Evolutionary conservation across 2,888 invertebrate species (phyloP), one percentile per base, ranked within the genome.

Genomic region (Amphiduros pacificus): DNA sequence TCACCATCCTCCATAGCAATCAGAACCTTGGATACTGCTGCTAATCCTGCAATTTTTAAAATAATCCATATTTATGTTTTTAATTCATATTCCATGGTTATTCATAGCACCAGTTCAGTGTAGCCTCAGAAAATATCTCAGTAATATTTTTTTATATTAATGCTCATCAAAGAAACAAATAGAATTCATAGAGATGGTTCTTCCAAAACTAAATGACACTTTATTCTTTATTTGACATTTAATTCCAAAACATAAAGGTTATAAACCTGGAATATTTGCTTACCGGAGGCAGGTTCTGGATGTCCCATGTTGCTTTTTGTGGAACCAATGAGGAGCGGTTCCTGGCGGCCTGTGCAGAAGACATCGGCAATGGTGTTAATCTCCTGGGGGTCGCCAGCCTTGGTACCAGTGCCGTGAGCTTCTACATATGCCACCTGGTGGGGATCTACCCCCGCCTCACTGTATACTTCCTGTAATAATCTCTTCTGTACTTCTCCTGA

Each of bases 271-370:
- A n/a, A n/a, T n/a, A n/a, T n/a, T n/a, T n/a, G n/a, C n/a, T 71
- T 71, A 75, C 85, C 85, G 55, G 85, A 84, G 14, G 85, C 84
- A 26, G 96, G 93, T 84, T 99, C 98, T 2, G 96, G 90, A 82
- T 99, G 98, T 1, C 98, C 98, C 94, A 98, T 96, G 84, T 98
- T 99, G 26, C 95, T 95, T 83, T 99, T 99, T 0, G 97, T 93
- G 0, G 97, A 96, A 22, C 98, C 98, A 75, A 99, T 89, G 49
- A 96, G 84, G 51, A 99, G 86, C 5, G 97, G 94, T 0, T 31
- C 71, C 14, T 73, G 59, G 22, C 81, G 72, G n/a, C 70, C 76
- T 2, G 50, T 53, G 64, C 79, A 80, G 71, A 82, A 82, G 5
- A 82, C 76, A 68, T 94, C 92, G 0, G 92, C 91, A 71, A 99